A percentile compares a stretch with the other conserved stretches of the same genome.
phyloP scores from a whole-genome alignment of 2,888 invertebrate species.

The Calliopum simillimum region DNA sequence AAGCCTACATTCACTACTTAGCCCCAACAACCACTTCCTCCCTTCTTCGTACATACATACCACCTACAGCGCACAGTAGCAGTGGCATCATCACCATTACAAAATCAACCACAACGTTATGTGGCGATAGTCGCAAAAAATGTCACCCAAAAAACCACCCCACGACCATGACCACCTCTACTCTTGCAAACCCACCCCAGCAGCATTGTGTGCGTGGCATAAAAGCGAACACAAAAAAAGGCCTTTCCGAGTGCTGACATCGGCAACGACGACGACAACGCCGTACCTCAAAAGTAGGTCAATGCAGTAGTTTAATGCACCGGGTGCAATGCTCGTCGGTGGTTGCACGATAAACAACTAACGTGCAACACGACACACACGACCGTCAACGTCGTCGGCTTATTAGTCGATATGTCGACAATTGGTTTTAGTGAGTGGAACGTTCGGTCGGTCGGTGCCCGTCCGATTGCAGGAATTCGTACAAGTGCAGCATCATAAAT shows the following conservation, averaged over 20 bases:
- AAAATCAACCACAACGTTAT: not conserved
- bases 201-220: not conserved
- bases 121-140: not conserved
- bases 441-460: not conserved
- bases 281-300: constrained; percentile 52
- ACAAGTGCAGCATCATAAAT: constrained; percentile 8
- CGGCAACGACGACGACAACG: not conserved
- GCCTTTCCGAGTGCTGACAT: not conserved
- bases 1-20: too few species aligned
- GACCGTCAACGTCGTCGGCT: not conserved
- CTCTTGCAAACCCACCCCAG: not conserved
- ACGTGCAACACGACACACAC: constrained; percentile 12
- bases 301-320: constrained; percentile 62
- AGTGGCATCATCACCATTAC: not conserved
- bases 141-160: not conserved
- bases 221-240: not conserved
- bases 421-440: not conserved
- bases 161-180: constrained; percentile 2
- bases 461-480: constrained; percentile 1
- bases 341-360: constrained; percentile 10
- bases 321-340: constrained; percentile 44
- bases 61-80: too few species aligned
- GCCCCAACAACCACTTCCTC: too few species aligned
- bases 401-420: not conserved
- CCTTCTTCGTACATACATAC: too few species aligned